phyloP scores from a whole-genome alignment of 2,888 invertebrate species.

The Serripes groenlandicus region DNA sequence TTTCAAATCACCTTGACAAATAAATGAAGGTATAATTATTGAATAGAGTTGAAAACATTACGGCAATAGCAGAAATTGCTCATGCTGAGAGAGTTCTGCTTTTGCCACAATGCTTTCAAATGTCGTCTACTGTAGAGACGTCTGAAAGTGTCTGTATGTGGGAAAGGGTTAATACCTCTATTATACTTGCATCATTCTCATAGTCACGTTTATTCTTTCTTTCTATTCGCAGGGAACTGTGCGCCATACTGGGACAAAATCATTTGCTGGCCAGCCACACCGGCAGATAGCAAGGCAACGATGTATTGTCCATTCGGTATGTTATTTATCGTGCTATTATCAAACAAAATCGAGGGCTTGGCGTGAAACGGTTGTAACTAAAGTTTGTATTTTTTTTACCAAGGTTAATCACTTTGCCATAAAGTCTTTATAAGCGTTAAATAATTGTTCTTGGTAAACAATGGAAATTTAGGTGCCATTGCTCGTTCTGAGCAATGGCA shows the following conservation, averaged over 20 bases:
- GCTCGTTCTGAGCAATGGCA: too few relatives aligned
- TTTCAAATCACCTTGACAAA: too few relatives aligned
- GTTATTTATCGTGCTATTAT: too few relatives aligned
- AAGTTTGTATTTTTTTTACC: too few relatives aligned
- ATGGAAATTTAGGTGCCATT: too few relatives aligned
- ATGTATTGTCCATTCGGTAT: conserved; percentile 11
- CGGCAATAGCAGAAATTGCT: background rate
- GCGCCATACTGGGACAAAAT: conserved; percentile 68
- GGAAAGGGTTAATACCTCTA: background rate
- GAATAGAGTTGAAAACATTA: background rate
- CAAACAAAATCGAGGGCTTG: too few relatives aligned
- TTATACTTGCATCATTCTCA: too few relatives aligned
- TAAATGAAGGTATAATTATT: too few relatives aligned
- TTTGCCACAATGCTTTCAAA: background rate
- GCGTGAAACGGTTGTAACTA: too few relatives aligned
- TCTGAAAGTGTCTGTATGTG: background rate
- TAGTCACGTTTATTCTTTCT: background rate
- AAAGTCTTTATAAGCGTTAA: too few relatives aligned
- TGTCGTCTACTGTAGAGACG: background rate
- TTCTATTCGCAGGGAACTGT: conserved; percentile 63
- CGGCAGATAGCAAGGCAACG: conserved; percentile 46
- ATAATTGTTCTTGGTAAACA: too few relatives aligned
- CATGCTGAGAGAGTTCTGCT: background rate
- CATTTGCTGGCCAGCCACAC: conserved; percentile 75
- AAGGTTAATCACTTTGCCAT: too few relatives aligned